These are phyloP conservation scores for Nebria salina DNA, from an alignment of 2,888 invertebrate species.

Conservation along the genomic window DNA sequence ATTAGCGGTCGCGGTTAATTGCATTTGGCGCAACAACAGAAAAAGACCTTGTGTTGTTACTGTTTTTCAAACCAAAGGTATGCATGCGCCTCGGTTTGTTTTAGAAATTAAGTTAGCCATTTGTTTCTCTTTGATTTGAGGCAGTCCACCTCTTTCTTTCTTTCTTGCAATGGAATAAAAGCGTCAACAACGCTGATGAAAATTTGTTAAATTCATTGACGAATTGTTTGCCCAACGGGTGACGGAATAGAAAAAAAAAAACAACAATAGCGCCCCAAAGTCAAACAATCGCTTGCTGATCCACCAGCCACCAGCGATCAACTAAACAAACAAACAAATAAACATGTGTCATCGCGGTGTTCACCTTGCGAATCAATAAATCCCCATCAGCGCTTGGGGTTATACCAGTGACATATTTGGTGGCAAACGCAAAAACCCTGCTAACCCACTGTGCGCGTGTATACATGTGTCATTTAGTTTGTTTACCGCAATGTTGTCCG, in stretches of 20 bases:
- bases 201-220: not conserved
- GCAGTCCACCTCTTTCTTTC: too few species aligned
- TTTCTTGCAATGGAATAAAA: not conserved
- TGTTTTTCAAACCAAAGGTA: too few species aligned
- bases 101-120: too few species aligned
- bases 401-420: conserved; percentile 13
- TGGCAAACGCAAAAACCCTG: conserved; percentile 33
- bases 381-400: conserved; percentile 30
- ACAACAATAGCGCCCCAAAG: not conserved
- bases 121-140: too few species aligned
- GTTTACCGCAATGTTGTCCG: conserved; percentile 46
- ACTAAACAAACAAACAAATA: conserved; percentile 23
- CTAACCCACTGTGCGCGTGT: conserved; percentile 40
- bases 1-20: not conserved
- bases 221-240: not conserved
- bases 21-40: not conserved
- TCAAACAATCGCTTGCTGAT: not conserved
- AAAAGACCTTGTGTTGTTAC: not conserved
- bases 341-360: conserved; percentile 19
- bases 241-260: too few species aligned
- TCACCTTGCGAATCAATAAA: conserved; percentile 32
- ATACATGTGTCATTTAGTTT: conserved; percentile 43
- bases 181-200: not conserved
- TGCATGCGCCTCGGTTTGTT: too few species aligned
- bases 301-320: not conserved